These are phyloP conservation scores for Tamandua tetradactyla DNA, from an alignment of 2,797 vertebrate species.

Conservation along the genomic window DNA sequence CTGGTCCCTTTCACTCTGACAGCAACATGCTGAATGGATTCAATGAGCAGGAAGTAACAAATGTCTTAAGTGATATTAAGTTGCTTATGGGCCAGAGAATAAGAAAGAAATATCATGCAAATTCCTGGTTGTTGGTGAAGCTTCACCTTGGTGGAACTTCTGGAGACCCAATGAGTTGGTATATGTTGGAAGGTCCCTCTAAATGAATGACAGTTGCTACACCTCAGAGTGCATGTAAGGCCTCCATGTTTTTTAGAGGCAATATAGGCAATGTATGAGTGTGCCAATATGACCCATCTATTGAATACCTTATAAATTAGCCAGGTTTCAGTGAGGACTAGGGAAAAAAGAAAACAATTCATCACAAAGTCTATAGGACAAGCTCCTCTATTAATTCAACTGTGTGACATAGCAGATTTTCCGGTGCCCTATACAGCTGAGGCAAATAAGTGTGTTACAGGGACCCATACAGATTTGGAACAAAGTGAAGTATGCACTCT, in stretches of 20 bases:
- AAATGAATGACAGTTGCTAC: neutral
- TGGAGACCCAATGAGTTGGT: neutral
- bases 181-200: too few species aligned
- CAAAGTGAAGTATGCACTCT: neutral
- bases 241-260: neutral
- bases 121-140: neutral
- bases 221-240: accelerated
- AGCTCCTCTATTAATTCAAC: neutral
- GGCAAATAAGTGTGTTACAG: neutral
- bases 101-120: neutral
- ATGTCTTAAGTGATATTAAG: neutral
- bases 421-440: too few species aligned
- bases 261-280: neutral
- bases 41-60: neutral
- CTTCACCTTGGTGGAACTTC: neutral
- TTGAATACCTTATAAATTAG: neutral
- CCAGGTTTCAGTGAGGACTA: neutral
- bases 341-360: neutral
- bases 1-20: neutral
- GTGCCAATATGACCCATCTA: neutral
- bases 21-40: neutral
- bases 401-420: neutral
- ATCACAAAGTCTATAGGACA: accelerated
- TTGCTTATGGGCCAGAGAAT: neutral
- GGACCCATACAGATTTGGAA: neutral